Evolutionary conservation across 2,113 vertebrate genomes (phyloP).

Genomic region (Zeus faber): DNA sequence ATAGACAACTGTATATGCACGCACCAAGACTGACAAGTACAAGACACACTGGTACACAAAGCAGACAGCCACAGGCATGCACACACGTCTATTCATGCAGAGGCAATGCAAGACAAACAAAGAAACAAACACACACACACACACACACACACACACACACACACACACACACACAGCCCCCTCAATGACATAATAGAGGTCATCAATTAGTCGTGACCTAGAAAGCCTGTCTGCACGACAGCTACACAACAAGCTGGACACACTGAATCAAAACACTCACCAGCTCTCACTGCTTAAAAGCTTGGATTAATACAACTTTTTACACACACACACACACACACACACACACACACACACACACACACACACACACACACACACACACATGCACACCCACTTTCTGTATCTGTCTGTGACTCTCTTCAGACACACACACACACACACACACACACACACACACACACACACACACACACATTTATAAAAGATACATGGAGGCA

Average conservation of each 20-base stretch:
- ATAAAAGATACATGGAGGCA: conserved; percentile 8
- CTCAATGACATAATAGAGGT: conserved; percentile 36
- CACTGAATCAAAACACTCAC: conserved; percentile 27
- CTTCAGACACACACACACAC: conserved; percentile 1
- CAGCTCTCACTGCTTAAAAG: conserved; percentile 44
- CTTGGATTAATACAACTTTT: conserved; percentile 50
- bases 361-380: conserved; percentile 26
- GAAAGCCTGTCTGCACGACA: conserved; percentile 63
- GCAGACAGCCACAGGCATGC: too few relatives aligned
- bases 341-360: not conserved
- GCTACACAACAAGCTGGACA: conserved; percentile 40
- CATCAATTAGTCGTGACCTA: conserved; percentile 68
- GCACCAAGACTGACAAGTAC: too few relatives aligned
- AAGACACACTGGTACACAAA: too few relatives aligned
- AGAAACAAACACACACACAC: too few relatives aligned
- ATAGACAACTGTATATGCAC: too few relatives aligned
- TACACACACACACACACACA: conserved; percentile 29
- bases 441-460: not conserved
- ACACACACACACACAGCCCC: too few relatives aligned
- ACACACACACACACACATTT: conserved; percentile 26
- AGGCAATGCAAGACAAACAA: too few relatives aligned
- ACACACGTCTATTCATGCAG: too few relatives aligned
- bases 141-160: too few relatives aligned
- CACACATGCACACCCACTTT: conserved; percentile 25
- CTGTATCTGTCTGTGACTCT: too few relatives aligned